These are phyloP conservation scores for Xanthorhoe designata DNA, from an alignment of 2,888 invertebrate species.

Conservation along the genomic window DNA sequence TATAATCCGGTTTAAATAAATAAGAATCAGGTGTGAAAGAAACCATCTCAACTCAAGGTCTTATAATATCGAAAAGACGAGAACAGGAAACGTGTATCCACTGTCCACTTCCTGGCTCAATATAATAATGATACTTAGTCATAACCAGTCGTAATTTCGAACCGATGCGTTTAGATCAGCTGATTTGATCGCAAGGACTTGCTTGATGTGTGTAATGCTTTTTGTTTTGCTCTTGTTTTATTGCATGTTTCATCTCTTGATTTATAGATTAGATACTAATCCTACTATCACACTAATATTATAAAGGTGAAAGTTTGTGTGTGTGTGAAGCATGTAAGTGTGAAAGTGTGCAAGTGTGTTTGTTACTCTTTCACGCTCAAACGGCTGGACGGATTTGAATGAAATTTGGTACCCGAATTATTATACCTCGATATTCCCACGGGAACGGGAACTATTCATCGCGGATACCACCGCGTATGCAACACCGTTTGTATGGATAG, in stretches of 20 bases:
- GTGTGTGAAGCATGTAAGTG: too few relatives aligned
- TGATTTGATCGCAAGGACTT: slow-evolving; percentile 58
- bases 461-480: too few relatives aligned
- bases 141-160: slow-evolving; percentile 53
- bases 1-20: slow-evolving; percentile 2
- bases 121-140: slow-evolving; percentile 45
- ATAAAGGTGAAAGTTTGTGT: too few relatives aligned
- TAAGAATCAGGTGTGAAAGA: slow-evolving; percentile 38
- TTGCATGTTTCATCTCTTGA: slow-evolving; percentile 1
- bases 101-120: slow-evolving; percentile 60
- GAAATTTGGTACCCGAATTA: too few relatives aligned
- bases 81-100: slow-evolving; percentile 64
- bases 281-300: too few relatives aligned
- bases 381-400: too few relatives aligned
- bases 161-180: slow-evolving; percentile 48
- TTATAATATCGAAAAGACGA: slow-evolving; percentile 53
- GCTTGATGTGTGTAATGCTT: slow-evolving; percentile 56
- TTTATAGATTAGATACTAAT: too few relatives aligned
- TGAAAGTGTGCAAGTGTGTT: too few relatives aligned
- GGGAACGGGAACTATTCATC: too few relatives aligned
- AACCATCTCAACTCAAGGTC: slow-evolving; percentile 51
- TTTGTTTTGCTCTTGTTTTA: slow-evolving; percentile 25
- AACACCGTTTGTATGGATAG: too few relatives aligned
- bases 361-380: too few relatives aligned
- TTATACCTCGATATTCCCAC: too few relatives aligned